These are phyloP conservation scores for Slavum lentiscoides DNA, from an alignment of 2,888 invertebrate species.

Conservation along the genomic window DNA sequence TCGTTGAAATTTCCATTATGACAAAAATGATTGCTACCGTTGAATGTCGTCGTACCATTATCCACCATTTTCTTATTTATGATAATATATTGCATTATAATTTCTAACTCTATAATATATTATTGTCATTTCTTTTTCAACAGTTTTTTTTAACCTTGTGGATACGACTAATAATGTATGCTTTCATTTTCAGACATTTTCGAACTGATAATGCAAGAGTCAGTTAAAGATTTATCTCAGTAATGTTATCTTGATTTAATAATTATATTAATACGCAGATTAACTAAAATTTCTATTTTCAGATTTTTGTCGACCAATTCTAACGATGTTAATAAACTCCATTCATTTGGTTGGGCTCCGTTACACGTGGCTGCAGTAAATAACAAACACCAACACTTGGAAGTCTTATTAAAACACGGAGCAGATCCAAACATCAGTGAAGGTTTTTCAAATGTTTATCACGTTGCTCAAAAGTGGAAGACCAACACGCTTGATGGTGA, in stretches of 20 bases:
- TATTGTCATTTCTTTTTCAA: no score
- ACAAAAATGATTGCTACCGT: background rate
- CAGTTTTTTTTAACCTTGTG: background rate
- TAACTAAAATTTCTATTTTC: background rate
- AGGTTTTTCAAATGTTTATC: conserved; percentile 73
- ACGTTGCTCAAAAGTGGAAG: conserved; percentile 69
- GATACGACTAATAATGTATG: background rate
- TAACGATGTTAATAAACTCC: conserved; percentile 70
- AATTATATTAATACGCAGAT: background rate
- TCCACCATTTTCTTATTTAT: no score
- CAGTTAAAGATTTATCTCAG: conserved; percentile 17
- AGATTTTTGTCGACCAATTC: conserved; percentile 40
- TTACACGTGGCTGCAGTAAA: conserved; percentile 83
- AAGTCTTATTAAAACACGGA: conserved; percentile 71
- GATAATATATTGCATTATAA: no score
- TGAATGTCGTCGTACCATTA: background rate
- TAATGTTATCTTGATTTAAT: conserved; percentile 2
- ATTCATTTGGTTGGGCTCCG: conserved; percentile 83
- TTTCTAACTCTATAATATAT: background rate
- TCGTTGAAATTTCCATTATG: background rate
- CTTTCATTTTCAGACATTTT: conserved; percentile 31
- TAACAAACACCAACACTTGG: conserved; percentile 67
- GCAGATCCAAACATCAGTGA: conserved; percentile 76
- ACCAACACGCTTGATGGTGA: conserved; percentile 8
- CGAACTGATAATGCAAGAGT: conserved; percentile 6